phyloP scores from a whole-genome alignment of 2,113 vertebrate species.

The Callithrix jacchus region DNA sequence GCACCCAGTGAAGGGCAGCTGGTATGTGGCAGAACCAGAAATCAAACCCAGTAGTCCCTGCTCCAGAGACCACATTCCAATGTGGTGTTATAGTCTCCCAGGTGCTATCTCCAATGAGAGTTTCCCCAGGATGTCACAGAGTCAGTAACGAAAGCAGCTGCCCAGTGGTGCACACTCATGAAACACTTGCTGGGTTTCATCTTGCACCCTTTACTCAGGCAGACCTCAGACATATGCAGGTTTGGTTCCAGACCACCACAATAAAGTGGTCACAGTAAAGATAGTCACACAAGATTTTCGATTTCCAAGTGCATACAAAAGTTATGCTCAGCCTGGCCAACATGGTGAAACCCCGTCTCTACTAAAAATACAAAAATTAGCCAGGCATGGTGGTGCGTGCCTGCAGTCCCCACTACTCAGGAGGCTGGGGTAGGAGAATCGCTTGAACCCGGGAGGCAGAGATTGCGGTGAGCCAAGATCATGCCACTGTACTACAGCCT shows the following conservation, averaged over 20 bases:
- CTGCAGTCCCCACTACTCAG: no score
- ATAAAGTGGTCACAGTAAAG: not conserved
- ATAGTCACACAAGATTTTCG: not conserved
- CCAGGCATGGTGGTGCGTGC: no score
- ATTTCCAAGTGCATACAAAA: not conserved
- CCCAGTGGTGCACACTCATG: accelerated
- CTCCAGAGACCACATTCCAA: not conserved
- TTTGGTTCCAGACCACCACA: not conserved
- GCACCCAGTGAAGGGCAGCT: not conserved
- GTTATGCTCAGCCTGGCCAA: not conserved
- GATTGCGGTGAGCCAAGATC: no score
- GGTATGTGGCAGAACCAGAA: not conserved
- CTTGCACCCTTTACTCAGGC: not conserved
- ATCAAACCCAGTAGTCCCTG: not conserved
- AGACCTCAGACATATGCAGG: not conserved
- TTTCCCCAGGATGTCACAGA: not conserved
- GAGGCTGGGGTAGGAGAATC: no score
- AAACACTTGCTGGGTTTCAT: not conserved
- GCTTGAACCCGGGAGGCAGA: no score
- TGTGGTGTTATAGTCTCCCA: not conserved
- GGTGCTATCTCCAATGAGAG: not conserved
- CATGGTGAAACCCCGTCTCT: no score
- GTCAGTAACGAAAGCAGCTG: no score
- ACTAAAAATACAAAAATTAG: no score
- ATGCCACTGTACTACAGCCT: no score